Base-by-base conservation (phyloP, 2,888 invertebrate species). In the Epicampocera succincta region DNA sequence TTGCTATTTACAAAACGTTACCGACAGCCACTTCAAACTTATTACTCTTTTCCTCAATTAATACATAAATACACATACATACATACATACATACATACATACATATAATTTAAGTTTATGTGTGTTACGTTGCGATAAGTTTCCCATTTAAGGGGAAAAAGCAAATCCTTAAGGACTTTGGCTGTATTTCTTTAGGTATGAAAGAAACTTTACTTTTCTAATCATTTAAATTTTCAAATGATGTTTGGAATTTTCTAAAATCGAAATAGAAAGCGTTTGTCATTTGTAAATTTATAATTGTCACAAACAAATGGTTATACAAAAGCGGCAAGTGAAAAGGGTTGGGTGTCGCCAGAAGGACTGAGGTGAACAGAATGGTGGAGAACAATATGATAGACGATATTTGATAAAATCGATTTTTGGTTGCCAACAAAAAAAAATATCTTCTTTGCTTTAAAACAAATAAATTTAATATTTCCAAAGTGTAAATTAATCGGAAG, bases 1-100 rank as follows among this genome's bases (percentile, higher is more conserved):
- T 89, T 89, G 89, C 87, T 89, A 89, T 88, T 89, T 88, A 89
- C 88, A 88, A 89, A 89, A 89, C 85, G 88, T 87, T 87, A 86
- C 86, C 29, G 58, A 69, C 61, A 72, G 52, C 56, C 78, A 61
- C 58, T 73, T 44, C 25, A 54, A 65, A 72, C 58, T 66, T 66
- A 9, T 38, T 68, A 73, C 54, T 44, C 72, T 61, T 54, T 68
- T 58, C 40, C 40, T 38, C 25, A 13, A 48, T 9, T 17, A 38
- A 60, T 60, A n/a, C n/a, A n/a, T n/a, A n/a, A n/a, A n/a, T n/a
- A n/a, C n/a, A n/a, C n/a, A n/a, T n/a, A n/a, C n/a, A n/a, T n/a
- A n/a, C n/a, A n/a, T n/a, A n/a, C n/a, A n/a, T n/a, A n/a, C n/a
- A n/a, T n/a, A n/a, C n/a, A n/a, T n/a, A n/a, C n/a, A n/a, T n/a